Base-by-base conservation (phyloP, 1,140 invertebrate genomes). In the Ceratosolen fusciceps region DNA sequence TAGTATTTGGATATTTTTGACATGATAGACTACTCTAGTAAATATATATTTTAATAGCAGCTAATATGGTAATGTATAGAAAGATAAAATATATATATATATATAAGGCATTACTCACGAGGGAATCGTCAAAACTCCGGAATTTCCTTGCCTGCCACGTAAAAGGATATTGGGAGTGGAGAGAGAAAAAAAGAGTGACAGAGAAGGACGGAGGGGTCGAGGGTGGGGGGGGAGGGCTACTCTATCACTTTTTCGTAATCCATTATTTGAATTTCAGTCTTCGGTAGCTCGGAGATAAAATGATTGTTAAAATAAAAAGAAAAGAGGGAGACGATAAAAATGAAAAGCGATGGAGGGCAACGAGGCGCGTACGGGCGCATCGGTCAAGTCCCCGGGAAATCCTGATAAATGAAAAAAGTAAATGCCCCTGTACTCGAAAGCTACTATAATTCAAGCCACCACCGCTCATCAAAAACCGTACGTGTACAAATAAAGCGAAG, bases 361-460 rank as follows among this genome's bases (percentile, higher is more conserved):
- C 47, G 73, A 80, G 39, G 72, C 72, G 49, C 58, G 29, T 29
- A 26, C 37, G 10, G 9, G 8, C 21, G 21, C 52, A 43, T 10
- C 70, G 79, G 79, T 76, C 79, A 80, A 76, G 67, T 72, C 68
- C 10, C 56, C 43, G 58, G 34, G 52, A 80, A 76, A 80, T 80
- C 67, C 58, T 80, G 74, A 77, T 80, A 80, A 80, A 80, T 80
- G 79, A 80, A 80, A 76, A 77, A 72, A 47, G 31, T 31, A 79
- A 79, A 74, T 34, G 47, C 19, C 14, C 19, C 62, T 14, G 24
- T 68, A 21, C 3, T 43, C 31, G 21, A 21, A n/a, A 60, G 54
- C 16, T 19, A 7, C 24, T 52, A 26, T 24, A 26, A 67, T 43
- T 60, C 76, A 12, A 24, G 56, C 1, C 24, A 34, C 52, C n/a